A percentile compares a stretch with the other conserved stretches of the same genome.
Conservation (phyloP, 2,797 vertebrate genomes). For the Peromyscus eremicus region DNA sequence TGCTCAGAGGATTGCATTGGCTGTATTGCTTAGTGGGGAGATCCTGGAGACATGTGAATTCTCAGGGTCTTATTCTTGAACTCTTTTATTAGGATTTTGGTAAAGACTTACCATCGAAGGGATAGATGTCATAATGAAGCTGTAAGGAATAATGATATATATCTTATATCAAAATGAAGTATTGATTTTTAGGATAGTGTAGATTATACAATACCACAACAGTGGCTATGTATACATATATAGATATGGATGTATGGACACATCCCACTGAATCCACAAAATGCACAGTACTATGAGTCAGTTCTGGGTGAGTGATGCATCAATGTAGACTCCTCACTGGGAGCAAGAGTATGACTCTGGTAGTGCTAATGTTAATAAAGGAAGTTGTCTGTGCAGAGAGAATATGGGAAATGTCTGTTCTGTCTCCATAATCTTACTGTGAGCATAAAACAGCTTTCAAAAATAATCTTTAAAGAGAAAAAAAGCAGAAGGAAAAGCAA, state of each 20-base stretch:
- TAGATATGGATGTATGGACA: neutral
- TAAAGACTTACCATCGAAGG: slow-evolving; percentile 33
- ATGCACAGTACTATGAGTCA: neutral
- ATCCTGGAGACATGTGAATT: neutral
- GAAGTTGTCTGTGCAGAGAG: neutral
- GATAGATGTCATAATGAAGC: neutral
- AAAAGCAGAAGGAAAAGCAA: neutral
- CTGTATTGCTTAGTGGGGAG: neutral
- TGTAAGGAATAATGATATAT: neutral
- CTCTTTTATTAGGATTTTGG: neutral
- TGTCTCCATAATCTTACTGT: neutral
- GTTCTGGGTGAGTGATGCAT: neutral
- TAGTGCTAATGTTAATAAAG: neutral
- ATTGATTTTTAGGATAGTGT: neutral
- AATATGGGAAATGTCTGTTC: neutral
- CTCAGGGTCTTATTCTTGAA: neutral
- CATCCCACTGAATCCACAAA: neutral
- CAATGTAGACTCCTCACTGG: neutral
- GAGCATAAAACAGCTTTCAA: neutral
- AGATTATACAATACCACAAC: neutral
- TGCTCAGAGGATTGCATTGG: neutral
- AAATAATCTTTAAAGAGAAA: neutral
- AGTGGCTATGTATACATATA: neutral
- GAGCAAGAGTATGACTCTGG: neutral
- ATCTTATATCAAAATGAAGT: slow-evolving; percentile 6